These are phyloP conservation scores for Agelas oroides DNA, from an alignment of 37 sponge, comb jelly and placozoan species.

Conservation along the genomic window DNA sequence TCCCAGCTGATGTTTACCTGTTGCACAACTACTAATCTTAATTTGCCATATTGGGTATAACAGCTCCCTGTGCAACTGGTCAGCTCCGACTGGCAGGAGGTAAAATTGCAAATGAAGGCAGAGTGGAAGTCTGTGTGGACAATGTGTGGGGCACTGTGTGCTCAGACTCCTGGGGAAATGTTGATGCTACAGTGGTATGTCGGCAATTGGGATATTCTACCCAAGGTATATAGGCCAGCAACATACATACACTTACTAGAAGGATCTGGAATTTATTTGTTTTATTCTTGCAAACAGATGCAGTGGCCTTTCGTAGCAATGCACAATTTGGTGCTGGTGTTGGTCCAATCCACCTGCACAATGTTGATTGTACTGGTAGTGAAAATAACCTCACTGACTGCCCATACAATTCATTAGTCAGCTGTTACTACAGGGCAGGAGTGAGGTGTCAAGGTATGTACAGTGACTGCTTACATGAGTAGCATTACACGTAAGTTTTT, in stretches of 20 bases:
- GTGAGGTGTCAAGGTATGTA: not conserved
- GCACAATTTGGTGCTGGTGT: constrained; percentile 2
- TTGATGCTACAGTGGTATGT: not conserved
- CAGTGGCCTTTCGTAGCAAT: not conserved
- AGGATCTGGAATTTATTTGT: too few species aligned
- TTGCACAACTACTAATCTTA: too few species aligned
- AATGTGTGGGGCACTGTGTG: too few species aligned
- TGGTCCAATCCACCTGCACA: not conserved
- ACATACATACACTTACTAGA: too few species aligned
- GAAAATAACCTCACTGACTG: not conserved
- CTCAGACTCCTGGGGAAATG: not conserved
- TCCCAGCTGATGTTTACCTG: too few species aligned
- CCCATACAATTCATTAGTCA: not conserved
- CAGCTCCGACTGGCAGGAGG: constrained; percentile 3
- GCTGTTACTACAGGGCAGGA: too few species aligned
- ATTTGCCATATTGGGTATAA: too few species aligned
- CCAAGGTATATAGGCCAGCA: not conserved
- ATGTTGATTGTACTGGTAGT: not conserved
- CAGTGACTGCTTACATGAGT: too few species aligned
- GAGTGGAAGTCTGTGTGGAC: not conserved
- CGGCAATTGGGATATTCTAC: not conserved
- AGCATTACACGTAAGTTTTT: too few species aligned
- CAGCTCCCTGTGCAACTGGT: too few species aligned
- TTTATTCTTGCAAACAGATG: not conserved
- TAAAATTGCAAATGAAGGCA: not conserved